phyloP scores from a whole-genome alignment of 2,797 vertebrate genomes.

The Coregonus suidteri region DNA sequence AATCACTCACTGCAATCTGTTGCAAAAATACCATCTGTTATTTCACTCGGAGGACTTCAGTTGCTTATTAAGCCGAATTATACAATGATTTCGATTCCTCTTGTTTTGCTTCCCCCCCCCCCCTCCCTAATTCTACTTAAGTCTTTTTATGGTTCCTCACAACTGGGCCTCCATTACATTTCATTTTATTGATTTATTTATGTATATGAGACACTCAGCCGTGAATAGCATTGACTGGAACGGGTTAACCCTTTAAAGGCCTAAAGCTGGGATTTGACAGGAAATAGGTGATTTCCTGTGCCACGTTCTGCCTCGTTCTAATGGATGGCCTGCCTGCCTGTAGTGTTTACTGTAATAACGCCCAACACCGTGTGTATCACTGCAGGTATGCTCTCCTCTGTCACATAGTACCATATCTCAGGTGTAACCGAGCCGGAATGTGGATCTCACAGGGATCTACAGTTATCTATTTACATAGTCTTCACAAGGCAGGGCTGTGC shows the following conservation, averaged over 20 bases:
- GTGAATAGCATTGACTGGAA: conserved; percentile 7
- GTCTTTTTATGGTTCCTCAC: conserved; percentile 41
- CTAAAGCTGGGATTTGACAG: neutral
- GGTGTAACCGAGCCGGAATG: neutral
- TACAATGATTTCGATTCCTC: conserved; percentile 63
- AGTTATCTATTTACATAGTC: neutral
- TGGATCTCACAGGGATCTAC: neutral
- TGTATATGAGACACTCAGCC: conserved; percentile 39
- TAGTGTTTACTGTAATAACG: neutral
- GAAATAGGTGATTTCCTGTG: neutral
- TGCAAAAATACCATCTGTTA: conserved; percentile 69
- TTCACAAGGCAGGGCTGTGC: no score
- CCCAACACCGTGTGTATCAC: neutral
- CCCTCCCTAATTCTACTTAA: conserved; percentile 42
- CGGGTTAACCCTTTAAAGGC: conserved; percentile 29
- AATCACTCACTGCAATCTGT: conserved; percentile 69
- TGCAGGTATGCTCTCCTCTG: no score
- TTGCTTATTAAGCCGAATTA: conserved; percentile 70
- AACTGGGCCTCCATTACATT: conserved; percentile 23
- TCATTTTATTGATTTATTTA: conserved; percentile 47
- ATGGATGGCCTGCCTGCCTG: neutral
- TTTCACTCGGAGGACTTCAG: conserved; percentile 59
- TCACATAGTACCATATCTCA: neutral
- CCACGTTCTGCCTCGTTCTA: neutral
- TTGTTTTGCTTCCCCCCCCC: conserved; percentile 16